These are phyloP conservation scores for Lasiommata megera DNA, from an alignment of 2,888 invertebrate species.

Conservation along the genomic window DNA sequence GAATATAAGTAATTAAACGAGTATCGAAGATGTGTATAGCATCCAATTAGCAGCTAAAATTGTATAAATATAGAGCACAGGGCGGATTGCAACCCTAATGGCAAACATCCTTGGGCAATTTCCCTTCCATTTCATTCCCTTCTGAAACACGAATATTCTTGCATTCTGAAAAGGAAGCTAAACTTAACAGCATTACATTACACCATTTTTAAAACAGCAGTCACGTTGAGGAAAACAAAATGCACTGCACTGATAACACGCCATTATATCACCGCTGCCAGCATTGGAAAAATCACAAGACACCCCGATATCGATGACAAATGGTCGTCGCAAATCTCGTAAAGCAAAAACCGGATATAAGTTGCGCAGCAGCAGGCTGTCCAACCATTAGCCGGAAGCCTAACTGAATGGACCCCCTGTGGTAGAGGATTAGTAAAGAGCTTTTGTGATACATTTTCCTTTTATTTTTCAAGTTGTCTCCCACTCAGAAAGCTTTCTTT, in stretches of 20 bases:
- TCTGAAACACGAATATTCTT: no score
- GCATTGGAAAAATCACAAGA: no score
- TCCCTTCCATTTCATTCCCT: no score
- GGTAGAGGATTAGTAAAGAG: background rate
- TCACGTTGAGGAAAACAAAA: no score
- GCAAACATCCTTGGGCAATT: slow-evolving; percentile 62
- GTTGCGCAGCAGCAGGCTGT: background rate
- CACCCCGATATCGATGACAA: no score
- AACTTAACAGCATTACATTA: no score
- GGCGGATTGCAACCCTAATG: slow-evolving; percentile 2
- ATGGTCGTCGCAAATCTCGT: background rate
- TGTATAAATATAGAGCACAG: background rate
- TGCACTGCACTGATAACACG: no score
- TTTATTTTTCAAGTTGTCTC: background rate
- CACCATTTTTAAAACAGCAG: no score
- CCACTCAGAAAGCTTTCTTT: no score
- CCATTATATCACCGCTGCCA: no score
- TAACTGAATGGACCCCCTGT: background rate
- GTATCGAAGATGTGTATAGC: background rate
- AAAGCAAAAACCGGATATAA: background rate
- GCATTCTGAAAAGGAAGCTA: no score
- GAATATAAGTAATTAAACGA: background rate
- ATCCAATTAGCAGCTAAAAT: background rate
- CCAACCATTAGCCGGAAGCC: slow-evolving; percentile 1
- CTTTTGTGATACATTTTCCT: background rate